Evolutionary conservation across 1,140 invertebrate genomes (phyloP).

Genomic region (Hycleus cichorii): DNA sequence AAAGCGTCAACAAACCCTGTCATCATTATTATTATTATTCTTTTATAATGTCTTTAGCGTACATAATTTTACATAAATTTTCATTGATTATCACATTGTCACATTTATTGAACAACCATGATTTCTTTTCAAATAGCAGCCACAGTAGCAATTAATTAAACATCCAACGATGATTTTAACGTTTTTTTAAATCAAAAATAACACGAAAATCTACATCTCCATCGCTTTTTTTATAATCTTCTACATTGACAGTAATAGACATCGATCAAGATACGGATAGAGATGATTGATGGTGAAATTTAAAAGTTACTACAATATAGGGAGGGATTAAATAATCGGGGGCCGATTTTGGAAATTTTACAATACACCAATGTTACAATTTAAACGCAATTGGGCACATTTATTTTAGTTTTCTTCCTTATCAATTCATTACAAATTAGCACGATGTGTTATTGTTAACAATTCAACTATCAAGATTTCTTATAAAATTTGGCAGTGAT

Average conservation of each 20-base stretch:
- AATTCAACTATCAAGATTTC: too few species aligned
- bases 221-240: too few species aligned
- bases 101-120: slow-evolving; percentile 11
- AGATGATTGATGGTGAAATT: background rate
- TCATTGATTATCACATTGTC: slow-evolving; percentile 1
- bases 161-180: too few species aligned
- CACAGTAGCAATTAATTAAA: too few species aligned
- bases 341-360: slow-evolving; percentile 1
- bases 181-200: too few species aligned
- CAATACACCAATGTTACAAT: slow-evolving; percentile 10
- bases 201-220: too few species aligned
- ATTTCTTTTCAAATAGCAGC: background rate
- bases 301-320: too few species aligned
- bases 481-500: too few species aligned
- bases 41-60: slow-evolving; percentile 7
- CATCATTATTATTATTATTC: slow-evolving; percentile 10
- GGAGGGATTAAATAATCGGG: background rate
- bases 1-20: slow-evolving; percentile 16
- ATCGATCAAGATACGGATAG: too few species aligned
- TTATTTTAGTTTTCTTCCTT: background rate
- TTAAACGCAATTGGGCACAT: slow-evolving; percentile 11
- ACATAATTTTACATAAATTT: slow-evolving; percentile 1
- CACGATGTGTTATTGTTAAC: too few species aligned
- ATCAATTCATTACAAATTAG: too few species aligned
- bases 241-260: too few species aligned